Percentiles rank a stretch among this genome's conserved stretches.
phyloP scores from a whole-genome alignment of 2,113 vertebrate species.

The Microtus pennsylvanicus region DNA sequence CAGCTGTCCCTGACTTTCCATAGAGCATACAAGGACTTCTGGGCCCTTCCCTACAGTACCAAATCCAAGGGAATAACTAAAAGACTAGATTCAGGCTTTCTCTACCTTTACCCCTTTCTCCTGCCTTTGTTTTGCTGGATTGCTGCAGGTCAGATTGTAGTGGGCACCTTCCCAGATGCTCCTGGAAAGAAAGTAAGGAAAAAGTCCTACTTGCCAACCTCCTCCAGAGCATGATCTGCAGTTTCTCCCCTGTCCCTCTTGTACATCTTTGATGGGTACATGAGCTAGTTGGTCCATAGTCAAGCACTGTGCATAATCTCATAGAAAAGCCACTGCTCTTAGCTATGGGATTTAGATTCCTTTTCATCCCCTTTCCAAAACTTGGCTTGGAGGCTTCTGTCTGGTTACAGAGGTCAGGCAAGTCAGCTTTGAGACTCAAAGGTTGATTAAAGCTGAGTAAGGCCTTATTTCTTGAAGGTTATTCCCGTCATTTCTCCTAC shows the following conservation, averaged over 20 bases:
- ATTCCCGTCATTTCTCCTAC: not conserved
- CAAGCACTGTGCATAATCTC: not conserved
- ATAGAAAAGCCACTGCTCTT: not conserved
- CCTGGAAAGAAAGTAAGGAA: not conserved
- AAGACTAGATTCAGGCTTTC: not conserved
- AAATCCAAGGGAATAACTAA: not conserved
- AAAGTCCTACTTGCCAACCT: not conserved
- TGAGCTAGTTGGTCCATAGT: not conserved
- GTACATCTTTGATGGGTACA: not conserved
- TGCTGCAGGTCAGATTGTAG: not conserved
- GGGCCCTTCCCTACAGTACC: not conserved
- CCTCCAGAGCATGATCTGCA: not conserved
- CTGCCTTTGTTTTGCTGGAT: not conserved
- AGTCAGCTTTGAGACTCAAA: constrained; percentile 33
- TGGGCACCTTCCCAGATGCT: not conserved
- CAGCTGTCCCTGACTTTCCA: not conserved
- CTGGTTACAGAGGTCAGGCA: not conserved
- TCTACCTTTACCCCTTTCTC: not conserved
- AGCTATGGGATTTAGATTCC: constrained; percentile 21
- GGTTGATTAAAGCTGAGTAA: not conserved
- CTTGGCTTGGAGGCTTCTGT: not conserved
- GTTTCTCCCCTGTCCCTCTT: not conserved
- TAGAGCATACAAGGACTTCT: not conserved
- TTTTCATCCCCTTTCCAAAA: not conserved
- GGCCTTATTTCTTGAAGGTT: not conserved